phyloP scores from a whole-genome alignment of 1,140 invertebrate genomes.

The Ips typographus region DNA sequence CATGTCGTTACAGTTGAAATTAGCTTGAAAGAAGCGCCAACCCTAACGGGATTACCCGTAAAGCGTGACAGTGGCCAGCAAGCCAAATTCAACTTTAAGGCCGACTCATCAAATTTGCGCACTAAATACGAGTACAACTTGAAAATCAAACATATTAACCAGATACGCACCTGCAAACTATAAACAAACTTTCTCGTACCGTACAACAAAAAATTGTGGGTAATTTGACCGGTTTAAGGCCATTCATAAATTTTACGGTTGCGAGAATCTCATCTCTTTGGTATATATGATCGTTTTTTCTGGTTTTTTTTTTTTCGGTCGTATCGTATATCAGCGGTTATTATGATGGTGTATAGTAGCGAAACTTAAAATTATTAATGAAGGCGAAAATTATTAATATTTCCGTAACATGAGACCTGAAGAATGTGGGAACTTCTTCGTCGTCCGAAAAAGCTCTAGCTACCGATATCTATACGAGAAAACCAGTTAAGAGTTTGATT shows the following conservation, averaged over 20 bases:
- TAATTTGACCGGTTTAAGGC: conserved; percentile 29
- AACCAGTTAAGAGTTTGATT: conserved; percentile 28
- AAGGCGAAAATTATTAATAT: conserved; percentile 19
- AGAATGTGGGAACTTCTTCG: conserved; percentile 11
- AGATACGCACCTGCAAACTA: conserved; percentile 26
- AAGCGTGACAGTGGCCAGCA: too few species aligned
- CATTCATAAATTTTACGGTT: conserved; percentile 30
- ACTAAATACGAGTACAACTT: too few species aligned
- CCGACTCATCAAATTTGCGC: background rate
- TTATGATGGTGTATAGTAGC: conserved; percentile 27
- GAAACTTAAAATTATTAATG: conserved; percentile 28
- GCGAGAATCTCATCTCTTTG: conserved; percentile 22
- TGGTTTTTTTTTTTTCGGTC: conserved; percentile 17
- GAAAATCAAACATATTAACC: too few species aligned
- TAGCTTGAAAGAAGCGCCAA: too few species aligned
- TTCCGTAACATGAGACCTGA: conserved; percentile 19
- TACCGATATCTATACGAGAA: conserved; percentile 2
- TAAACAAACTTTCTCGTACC: conserved; percentile 29
- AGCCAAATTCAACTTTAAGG: too few species aligned
- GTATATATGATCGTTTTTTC: background rate
- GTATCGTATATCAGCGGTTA: conserved; percentile 27
- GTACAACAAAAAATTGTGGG: conserved; percentile 16
- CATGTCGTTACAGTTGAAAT: too few species aligned
- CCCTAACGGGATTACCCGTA: too few species aligned
- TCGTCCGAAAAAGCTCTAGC: background rate